A percentile compares a stretch with the other conserved stretches of the same genome.
Conservation (phyloP, 1,140 invertebrate genomes). For the Drosophila persimilis region DNA sequence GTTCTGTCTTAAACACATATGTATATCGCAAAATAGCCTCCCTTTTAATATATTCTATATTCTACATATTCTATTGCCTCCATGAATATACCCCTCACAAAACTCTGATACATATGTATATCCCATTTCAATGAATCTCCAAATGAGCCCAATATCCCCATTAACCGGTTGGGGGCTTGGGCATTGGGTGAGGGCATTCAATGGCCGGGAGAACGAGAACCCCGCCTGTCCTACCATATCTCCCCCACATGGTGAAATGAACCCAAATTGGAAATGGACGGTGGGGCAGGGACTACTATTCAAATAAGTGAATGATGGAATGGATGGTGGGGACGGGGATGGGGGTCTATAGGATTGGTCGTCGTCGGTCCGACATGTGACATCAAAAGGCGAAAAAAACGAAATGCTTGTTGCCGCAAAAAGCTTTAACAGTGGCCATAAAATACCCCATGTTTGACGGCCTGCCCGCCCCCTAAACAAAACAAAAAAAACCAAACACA, state of each 20-base stretch:
- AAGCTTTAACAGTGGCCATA: slow-evolving; percentile 71
- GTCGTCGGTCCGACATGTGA: slow-evolving; percentile 10
- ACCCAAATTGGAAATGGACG: slow-evolving; percentile 29
- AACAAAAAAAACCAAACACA: slow-evolving; percentile 25
- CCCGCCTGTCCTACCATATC: not conserved
- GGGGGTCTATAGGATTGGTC: not conserved
- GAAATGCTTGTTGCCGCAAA: slow-evolving; percentile 59
- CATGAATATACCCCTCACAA: no score
- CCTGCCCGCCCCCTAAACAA: slow-evolving; percentile 13
- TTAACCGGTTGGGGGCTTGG: slow-evolving; percentile 3
- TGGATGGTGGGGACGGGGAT: not conserved
- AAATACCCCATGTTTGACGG: slow-evolving; percentile 51
- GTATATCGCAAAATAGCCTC: no score
- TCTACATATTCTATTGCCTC: slow-evolving; percentile 11
- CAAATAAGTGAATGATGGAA: slow-evolving; percentile 51
- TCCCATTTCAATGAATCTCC: slow-evolving; percentile 47
- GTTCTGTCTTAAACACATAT: no score
- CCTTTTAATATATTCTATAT: not conserved
- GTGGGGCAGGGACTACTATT: slow-evolving; percentile 32
- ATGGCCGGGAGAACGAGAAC: slow-evolving; percentile 27
- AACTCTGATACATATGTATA: slow-evolving; percentile 22
- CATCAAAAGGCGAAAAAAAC: slow-evolving; percentile 57
- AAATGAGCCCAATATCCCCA: slow-evolving; percentile 44
- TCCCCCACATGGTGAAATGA: slow-evolving; percentile 3
- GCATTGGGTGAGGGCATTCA: slow-evolving; percentile 8